Evolutionary conservation across 2,888 invertebrate species (phyloP), one percentile per base, ranked within the genome.

Genomic region (Luffia ferchaultella): DNA sequence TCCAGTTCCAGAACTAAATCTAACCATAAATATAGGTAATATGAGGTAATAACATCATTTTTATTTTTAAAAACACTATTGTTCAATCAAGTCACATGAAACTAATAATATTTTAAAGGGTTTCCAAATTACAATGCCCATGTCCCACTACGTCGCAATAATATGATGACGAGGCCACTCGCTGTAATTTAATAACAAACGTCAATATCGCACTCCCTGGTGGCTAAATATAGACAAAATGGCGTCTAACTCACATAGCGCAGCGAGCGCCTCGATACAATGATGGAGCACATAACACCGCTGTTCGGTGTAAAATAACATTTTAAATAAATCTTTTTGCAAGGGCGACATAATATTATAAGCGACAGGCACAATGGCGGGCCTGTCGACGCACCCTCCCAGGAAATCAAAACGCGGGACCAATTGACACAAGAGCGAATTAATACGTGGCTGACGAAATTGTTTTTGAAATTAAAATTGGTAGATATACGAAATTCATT

Each of bases 271-370:
- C n/a, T 42, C 41, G 18, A n/a, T 40, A 48, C 48, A 41, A 48
- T 48, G 40, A 49, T 41, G 68, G 61, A 65, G 69, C 68, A 75
- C 64, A 73, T 77, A 69, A 64, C 62, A 68, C 66, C 60, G 68
- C 40, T 45, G 45, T 18, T 45, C 46, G 77, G 80, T 77, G 75
- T 80, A 77, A 78, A 80, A 80, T 82, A 82, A 80, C 80, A 77
- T 82, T 83, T 78, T 80, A 80, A 83, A 82, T 83, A 76, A 80
- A 82, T 82, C 82, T 79, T 76, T 75, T 69, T 62, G 64, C 65
- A 67, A 72, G 79, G 79, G 70, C 65, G 71, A 71, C 72, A 75
- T 79, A 80, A 79, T 78, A 79, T 80, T 70, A 70, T 67, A 71
- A 73, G 70, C 72, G 68, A 67, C 69, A 63, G 67, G 65, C 66